Evolutionary conservation across 2,888 invertebrate species (phyloP), one percentile per base, ranked within the genome.

Genomic region (Taphrorychus bicolor): DNA sequence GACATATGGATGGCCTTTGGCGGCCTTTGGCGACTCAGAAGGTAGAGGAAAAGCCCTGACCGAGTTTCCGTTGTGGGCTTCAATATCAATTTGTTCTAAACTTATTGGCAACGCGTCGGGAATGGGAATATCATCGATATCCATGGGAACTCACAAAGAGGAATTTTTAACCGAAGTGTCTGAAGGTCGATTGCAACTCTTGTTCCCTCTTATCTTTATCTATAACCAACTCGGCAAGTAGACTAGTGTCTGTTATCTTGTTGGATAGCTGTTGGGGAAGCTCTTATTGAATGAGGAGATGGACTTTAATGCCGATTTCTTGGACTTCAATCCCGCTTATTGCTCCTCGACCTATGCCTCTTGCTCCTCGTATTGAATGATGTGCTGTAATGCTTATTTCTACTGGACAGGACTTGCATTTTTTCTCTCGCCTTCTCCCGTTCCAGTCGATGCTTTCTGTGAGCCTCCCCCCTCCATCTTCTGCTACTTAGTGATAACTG

Each of bases 221-320:
- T 78, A 94, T 94, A 11, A 95, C 93, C 69, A 95, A 85, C 82
- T 95, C 94, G 0, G 95, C 95, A 79, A 95, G 95, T 9, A 95
- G 85, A 79, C 94, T 94, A 5, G 95, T 95, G 75, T 94, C 93
- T 59, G 91, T 91, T 78, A 95, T 93, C 80, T 94, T 95, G 76
- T 92, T 91, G 72, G 90, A 88, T 71, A 89, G 85, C 78, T 88
- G 88, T n/a, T n/a, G n/a, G n/a, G 62, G 89, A 87, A 71, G 85
- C 86, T 59, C 79, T 77, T 41, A 82, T 77, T 14, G 82, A 81
- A 71, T 82, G 82, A 1, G 82, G 82, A 1, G 82, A 81, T 1
- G 82, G 82, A 72, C 82, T 83, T 70, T 78, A 76, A 56, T 76
- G 73, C 23, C 71, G 73, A 65, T 78, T 76, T 58, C 74, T 71